These are phyloP conservation scores for Anastatus disparis DNA, from an alignment of 1,140 invertebrate species.

Conservation along the genomic window DNA sequence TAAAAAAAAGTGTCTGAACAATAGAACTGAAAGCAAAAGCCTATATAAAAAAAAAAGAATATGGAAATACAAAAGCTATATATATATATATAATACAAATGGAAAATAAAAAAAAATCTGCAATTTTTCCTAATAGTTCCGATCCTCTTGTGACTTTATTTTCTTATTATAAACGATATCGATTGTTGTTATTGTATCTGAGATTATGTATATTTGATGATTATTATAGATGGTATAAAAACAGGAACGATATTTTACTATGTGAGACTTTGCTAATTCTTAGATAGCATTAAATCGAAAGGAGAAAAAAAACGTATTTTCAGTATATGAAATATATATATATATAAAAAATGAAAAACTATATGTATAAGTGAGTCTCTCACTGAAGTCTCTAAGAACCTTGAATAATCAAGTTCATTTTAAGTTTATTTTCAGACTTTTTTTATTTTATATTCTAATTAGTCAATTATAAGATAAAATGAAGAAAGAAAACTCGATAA, in stretches of 20 bases:
- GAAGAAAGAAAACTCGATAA: too few species aligned
- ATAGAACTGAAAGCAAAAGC: not conserved
- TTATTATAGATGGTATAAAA: slow-evolving; percentile 16
- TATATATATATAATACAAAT: slow-evolving; percentile 3
- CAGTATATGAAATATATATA: not conserved
- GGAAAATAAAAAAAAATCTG: slow-evolving; percentile 22
- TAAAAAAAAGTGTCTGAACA: not conserved
- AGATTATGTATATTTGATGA: slow-evolving; percentile 34
- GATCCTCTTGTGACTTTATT: slow-evolving; percentile 34
- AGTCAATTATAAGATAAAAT: too few species aligned
- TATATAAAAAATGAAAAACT: too few species aligned
- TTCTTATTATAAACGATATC: slow-evolving; percentile 35
- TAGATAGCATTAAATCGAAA: slow-evolving; percentile 17
- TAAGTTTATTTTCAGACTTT: too few species aligned
- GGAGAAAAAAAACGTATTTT: slow-evolving; percentile 40
- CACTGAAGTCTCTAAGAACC: slow-evolving; percentile 28
- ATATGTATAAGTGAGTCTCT: slow-evolving; percentile 4
- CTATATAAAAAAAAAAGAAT: slow-evolving; percentile 10
- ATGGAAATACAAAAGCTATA: too few species aligned
- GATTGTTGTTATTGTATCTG: slow-evolving; percentile 30
- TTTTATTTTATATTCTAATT: too few species aligned
- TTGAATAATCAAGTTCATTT: too few species aligned
- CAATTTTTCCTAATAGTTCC: slow-evolving; percentile 33
- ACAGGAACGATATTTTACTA: slow-evolving; percentile 38
- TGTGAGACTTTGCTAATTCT: slow-evolving; percentile 33